A percentile compares a stretch with the other conserved stretches of the same genome.
Evolutionary conservation across 2,113 vertebrate genomes (phyloP).

Genomic region (Dinomys branickii): DNA sequence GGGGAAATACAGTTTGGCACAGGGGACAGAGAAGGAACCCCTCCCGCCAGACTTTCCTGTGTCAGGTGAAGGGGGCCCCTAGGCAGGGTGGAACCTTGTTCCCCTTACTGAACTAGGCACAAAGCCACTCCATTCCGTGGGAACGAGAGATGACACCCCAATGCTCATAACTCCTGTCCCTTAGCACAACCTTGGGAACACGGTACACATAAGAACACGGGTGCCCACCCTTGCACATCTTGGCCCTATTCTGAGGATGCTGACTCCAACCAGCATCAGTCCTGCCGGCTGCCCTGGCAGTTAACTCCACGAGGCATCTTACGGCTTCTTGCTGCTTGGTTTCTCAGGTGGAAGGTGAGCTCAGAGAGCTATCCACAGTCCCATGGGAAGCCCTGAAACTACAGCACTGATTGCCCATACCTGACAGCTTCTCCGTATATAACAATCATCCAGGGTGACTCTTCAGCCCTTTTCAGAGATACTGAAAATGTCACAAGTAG

Average conservation of each 20-base stretch:
- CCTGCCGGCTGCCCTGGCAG: neutral
- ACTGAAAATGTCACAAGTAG: accelerated
- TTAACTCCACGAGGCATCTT: neutral
- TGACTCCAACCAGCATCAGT: neutral
- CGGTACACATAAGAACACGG: neutral
- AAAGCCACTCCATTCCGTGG: neutral
- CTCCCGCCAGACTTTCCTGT: neutral
- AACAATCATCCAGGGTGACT: no score
- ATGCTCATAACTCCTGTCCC: no score
- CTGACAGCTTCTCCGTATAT: neutral
- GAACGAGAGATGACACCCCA: neutral
- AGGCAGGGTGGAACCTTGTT: neutral
- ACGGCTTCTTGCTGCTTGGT: neutral
- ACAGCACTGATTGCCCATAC: accelerated
- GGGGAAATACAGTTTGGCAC: neutral
- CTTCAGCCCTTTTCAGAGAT: neutral
- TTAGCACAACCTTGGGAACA: neutral
- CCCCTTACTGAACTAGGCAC: neutral
- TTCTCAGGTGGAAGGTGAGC: neutral
- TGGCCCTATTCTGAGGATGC: neutral
- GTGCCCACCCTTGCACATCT: neutral
- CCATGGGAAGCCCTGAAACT: neutral
- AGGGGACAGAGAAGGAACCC: neutral
- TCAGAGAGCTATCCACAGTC: neutral
- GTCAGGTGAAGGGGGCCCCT: neutral